Evolutionary conservation across 2,797 vertebrate genomes (phyloP), one percentile per base, ranked within the genome.

Genomic region (Enteromius argenteus): DNA sequence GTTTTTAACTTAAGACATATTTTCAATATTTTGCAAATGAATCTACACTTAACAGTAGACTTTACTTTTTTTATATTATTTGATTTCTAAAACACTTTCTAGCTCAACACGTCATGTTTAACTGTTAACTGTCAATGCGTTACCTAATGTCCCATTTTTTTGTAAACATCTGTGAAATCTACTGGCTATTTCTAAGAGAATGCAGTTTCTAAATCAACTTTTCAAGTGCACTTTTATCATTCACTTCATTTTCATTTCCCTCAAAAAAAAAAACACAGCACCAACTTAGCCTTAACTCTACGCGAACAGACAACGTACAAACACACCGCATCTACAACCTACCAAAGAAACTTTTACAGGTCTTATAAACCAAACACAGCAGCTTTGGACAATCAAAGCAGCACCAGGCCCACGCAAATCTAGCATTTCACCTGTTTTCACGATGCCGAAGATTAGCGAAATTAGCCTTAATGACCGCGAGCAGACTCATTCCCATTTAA

Each of bases 361-460:
- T 69, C 69, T 60, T 44, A 35, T 8, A 46, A 69, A 64, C 53
- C n/a, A 58, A 19, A 64, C 58, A 15, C 11, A 46, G 44, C 46
- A 30, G n/a, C 87, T 88, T 58, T 44, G 32, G 42, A 56, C 53
- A 53, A 66, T 32, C 49, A 91, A 62, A 91, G 88, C 67, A 81
- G 11, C 62, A 32, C 64, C 39, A 42, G 49, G 84, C 89, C 86
- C 84, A 87, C 82, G 79, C 84, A 89, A 89, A 92, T 91, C 92
- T 27, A 60, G 58, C 84, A 89, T 90, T 93, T 94, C 92, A 93
- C 94, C 93, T 92, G 92, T 92, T 91, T 92, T 92, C 88, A 93
- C 88, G 87, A 90, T 37, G 68, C 66, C 35, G 89, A 77, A 91
- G 91, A 85, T 86, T 87, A 88, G 91, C 85, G 88, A 80, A 83